phyloP scores from a whole-genome alignment of 1,140 invertebrate species.

The Eumeta japonica region DNA sequence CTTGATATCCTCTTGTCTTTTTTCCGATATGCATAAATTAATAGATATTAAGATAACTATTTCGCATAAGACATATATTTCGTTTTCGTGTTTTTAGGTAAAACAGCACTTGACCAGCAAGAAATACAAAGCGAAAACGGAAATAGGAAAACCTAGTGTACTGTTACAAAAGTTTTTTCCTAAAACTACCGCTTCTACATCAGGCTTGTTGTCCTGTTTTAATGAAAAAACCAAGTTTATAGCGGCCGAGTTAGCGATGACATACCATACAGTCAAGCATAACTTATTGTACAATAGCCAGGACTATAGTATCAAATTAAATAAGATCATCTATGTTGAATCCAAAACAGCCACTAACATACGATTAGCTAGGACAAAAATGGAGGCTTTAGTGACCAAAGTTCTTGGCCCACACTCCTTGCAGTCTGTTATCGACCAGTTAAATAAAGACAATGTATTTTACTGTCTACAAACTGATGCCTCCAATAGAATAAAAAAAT shows the following conservation, averaged over 20 bases:
- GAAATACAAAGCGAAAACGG: too few species aligned
- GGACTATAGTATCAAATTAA: constrained; percentile 16
- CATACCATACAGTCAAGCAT: constrained; percentile 25
- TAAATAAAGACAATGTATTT: constrained; percentile 15
- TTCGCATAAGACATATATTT: too few species aligned
- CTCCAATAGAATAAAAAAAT: constrained; percentile 20
- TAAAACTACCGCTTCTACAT: too few species aligned
- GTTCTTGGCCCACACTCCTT: constrained; percentile 16
- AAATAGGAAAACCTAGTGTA: too few species aligned
- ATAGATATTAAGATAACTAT: too few species aligned
- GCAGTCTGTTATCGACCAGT: constrained; percentile 12
- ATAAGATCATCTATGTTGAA: constrained; percentile 21
- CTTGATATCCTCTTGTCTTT: too few species aligned
- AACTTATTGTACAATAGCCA: constrained; percentile 22
- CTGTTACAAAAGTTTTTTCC: too few species aligned
- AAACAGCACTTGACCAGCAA: too few species aligned
- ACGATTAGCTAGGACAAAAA: constrained; percentile 18
- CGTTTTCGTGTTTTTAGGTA: too few species aligned
- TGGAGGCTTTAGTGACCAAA: constrained; percentile 16
- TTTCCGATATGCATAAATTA: too few species aligned
- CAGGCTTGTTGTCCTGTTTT: too few species aligned
- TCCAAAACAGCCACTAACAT: constrained; percentile 12
- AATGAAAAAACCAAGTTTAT: too few species aligned
- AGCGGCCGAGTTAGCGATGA: constrained; percentile 18
- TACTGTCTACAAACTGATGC: constrained; percentile 20